Evolutionary conservation across 1,140 invertebrate species (phyloP).

Genomic region (Colletes gigas): DNA sequence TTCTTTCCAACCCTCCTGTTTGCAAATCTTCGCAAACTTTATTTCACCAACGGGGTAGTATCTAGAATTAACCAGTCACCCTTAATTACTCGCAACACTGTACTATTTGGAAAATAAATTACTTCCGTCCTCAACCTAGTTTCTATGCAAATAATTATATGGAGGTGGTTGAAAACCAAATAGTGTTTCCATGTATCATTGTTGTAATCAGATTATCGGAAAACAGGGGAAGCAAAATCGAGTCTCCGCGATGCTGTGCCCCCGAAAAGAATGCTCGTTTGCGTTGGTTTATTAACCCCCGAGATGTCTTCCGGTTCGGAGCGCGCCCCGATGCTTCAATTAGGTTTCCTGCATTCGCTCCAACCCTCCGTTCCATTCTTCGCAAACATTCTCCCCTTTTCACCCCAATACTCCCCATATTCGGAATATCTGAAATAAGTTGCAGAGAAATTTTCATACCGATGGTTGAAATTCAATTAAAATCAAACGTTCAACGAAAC

Average conservation of each 20-base stretch:
- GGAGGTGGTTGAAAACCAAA: no score
- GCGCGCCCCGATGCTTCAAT: conserved; percentile 14
- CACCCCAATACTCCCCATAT: neutral
- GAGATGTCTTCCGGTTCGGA: neutral
- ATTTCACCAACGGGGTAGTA: neutral
- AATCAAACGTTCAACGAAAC: neutral
- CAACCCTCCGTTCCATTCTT: neutral
- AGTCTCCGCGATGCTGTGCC: no score
- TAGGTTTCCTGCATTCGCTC: neutral
- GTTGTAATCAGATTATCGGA: no score
- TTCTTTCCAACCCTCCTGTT: conserved; percentile 33
- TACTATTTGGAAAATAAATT: no score
- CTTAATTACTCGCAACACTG: neutral
- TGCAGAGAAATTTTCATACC: neutral
- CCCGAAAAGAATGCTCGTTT: neutral
- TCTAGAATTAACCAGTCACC: neutral
- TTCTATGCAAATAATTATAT: no score
- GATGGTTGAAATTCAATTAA: neutral
- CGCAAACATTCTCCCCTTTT: neutral
- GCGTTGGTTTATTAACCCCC: conserved; percentile 9
- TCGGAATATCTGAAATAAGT: neutral
- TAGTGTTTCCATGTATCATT: no score
- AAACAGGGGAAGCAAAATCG: no score
- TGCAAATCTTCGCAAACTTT: conserved; percentile 10
- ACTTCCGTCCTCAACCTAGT: no score